Evolutionary conservation across 2,797 vertebrate genomes (phyloP), one percentile per base, ranked within the genome.

Genomic region (Borostomias antarcticus): DNA sequence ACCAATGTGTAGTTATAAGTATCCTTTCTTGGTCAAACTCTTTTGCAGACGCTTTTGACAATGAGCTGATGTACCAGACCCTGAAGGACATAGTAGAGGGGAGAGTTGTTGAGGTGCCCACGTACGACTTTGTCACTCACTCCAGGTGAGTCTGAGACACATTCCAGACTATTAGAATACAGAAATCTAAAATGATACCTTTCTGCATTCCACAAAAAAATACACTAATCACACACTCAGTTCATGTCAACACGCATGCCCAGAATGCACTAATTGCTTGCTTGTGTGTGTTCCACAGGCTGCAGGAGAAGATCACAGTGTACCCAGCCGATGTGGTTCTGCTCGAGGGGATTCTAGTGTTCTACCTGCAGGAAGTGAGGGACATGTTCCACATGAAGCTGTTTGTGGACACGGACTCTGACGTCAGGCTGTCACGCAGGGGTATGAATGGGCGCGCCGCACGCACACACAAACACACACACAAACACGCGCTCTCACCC

Each of bases 371-470:
- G 67, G 93, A 94, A 82, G 95, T 98, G 66, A 87, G 96, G 2
- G 95, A 98, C 66, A 98, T 98, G 96, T 99, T 99, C 81, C 96
- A 98, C 62, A 95, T 99, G 83, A 97, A 98, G 19, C 93, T 98
- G 47, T 99, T 99, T 0, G 98, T 99, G 48, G 98, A 99, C 88
- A 99, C 96, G 0, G 98, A 99, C 82, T 98, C 98, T 0, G 97
- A 99, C 0, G 96, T 98, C 11, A 85, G 96, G 72, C 92, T 99
- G 75, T 99, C 98, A 26, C 94, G 96, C 51, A 91, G 95, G 92
- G 95, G 95, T 98, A 74, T 15, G 0, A 0, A 1, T 1, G 33
- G 68, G 32, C 6, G 1, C 54, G 52, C 1, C 5, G 51, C 59
- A 62, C 5, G 48, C 30, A 43, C 30, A 68, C 48, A 53, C 50